Evolutionary conservation across 2,888 invertebrate genomes (phyloP), one percentile per base, ranked within the genome.

Genomic region (Lymantria monacha): DNA sequence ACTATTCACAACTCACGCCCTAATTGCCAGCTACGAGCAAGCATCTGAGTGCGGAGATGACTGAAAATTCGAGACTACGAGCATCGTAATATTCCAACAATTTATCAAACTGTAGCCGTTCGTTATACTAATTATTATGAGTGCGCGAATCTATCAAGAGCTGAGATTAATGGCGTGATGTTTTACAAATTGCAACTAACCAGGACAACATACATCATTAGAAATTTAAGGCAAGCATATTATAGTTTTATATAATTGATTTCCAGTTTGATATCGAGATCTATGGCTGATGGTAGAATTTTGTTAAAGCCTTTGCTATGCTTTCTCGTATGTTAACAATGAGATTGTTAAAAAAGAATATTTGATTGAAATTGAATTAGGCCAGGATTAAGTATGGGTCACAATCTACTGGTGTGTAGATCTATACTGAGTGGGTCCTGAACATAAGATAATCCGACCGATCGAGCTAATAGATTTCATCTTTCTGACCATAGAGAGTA

Each of bases 71-170:
- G 10, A 10, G 31, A 42, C 22, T 22, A 22, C 22, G 22, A 22
- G 22, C 22, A 22, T 3, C 33, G 47, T 57, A 59, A 60, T 54
- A 66, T 63, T 57, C 47, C 30, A 46, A 42, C 38, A 53, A 66
- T 66, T 65, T 54, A 56, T 65, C 55, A 66, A 53, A 45, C 42
- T 14, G 45, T 52, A 45, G 54, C 22, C 49, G 41, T 30, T 46
- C 44, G 40, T 22, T 40, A 30, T 42, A 54, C 57, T 66, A 63
- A 64, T 64, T 64, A 64, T 55, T 64, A 64, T 55, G 55, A 55
- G 55, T 44, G 15, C 33, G 50, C 44, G 40, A 22, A 44, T 51
- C 56, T 66, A 59, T 60, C 64, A 64, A 66, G 60, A 51, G 54
- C 3, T 9, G 45, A 52, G 64, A 64, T 60, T 49, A 54, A 66